These are phyloP conservation scores for Nothoprocta perdicaria DNA, from an alignment of 2,113 vertebrate genomes.

Conservation along the genomic window DNA sequence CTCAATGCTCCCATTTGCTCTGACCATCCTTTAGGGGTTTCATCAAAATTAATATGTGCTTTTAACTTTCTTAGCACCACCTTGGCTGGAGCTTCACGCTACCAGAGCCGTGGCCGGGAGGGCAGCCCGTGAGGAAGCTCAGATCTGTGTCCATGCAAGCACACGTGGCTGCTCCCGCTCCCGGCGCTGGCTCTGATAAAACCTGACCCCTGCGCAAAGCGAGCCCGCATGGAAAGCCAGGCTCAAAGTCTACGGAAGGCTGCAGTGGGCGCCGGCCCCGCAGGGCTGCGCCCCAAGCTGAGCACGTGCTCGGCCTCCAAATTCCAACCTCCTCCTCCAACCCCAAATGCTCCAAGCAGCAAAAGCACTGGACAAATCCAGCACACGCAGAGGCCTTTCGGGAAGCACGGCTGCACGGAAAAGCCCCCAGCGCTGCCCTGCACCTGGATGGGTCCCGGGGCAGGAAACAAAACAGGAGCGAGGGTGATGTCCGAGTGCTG, in stretches of 20 bases:
- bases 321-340: background rate
- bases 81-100: no score
- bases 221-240: accelerated
- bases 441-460: background rate
- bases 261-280: background rate
- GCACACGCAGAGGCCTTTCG: background rate
- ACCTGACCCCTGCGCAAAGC: background rate
- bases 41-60: constrained; percentile 2
- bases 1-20: no score
- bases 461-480: background rate
- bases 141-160: constrained; percentile 37
- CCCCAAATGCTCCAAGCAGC: background rate
- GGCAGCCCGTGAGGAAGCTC: constrained; percentile 53
- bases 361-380: background rate
- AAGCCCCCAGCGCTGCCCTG: background rate
- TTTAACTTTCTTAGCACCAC: background rate
- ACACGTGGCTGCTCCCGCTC: constrained; percentile 30
- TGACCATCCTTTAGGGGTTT: background rate
- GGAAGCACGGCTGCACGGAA: accelerated
- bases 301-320: background rate
- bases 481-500: background rate
- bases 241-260: background rate
- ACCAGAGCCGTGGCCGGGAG: background rate
- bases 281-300: accelerated
- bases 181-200: constrained; percentile 29